Evolutionary conservation across 1,140 invertebrate species (phyloP), one percentile per base, ranked within the genome.

Genomic region (Psilanteris sp.): DNA sequence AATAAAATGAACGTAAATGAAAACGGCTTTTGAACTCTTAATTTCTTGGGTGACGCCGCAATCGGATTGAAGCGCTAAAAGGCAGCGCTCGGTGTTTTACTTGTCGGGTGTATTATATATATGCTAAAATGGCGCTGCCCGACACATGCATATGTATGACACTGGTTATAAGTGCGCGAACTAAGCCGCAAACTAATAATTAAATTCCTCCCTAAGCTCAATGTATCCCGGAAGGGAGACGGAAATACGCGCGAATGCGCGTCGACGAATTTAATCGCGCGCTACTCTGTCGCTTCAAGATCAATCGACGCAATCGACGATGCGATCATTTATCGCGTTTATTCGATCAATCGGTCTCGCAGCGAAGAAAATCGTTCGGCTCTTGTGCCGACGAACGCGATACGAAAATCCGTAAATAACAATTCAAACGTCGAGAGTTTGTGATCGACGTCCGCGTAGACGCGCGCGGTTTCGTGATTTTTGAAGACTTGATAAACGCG

Each of bases 151-250:
- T 83, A 83, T 81, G 82, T 77, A 84, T 84, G 82, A 83, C 70
- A 41, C 52, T 48, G 66, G 70, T 66, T 77, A 68, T 73, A 73
- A 82, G 74, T 70, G 72, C 43, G 37, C 57, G 79, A 75, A 81
- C 79, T 82, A 80, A 83, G 77, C 82, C 79, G 73, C 67, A 70
- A 83, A 83, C 82, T 83, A 82, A 83, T 83, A 83, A 83, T 83
- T 82, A 82, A 83, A 83, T 83, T 83, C 81, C 80, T 77, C 54
- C 67, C 48, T 39, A 64, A 64, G 57, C 50, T 18, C 50, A 9
- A 13, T 22, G 41, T 15, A 46, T 20, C 31, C 29, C 13, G 10
- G 26, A 50, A 59, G 41, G 11, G 26, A 36, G 55, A 11, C 31
- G 8, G 66, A 68, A 44, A 48, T 39, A 44, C 55, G 18, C 64